Conservation (phyloP, 2,113 vertebrate species). For the Saccopteryx bilineata region DNA sequence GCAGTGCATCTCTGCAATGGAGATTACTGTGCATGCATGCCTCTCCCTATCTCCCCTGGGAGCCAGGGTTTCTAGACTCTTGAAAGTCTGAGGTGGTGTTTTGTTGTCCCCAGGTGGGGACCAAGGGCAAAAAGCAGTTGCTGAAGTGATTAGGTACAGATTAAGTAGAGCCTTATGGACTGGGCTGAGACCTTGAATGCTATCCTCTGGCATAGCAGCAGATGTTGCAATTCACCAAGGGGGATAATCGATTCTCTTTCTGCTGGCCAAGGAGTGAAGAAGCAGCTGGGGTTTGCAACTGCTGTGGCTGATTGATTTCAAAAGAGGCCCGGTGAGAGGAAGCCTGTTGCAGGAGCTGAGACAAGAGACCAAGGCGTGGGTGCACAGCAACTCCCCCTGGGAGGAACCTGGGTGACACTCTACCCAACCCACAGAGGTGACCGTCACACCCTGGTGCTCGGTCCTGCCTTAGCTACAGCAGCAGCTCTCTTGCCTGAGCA, state of each 20-base stretch:
- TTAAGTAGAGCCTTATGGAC: neutral
- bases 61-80: neutral
- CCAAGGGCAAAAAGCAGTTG: constrained; percentile 66
- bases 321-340: constrained; percentile 24
- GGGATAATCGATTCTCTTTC: constrained; percentile 71
- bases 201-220: neutral
- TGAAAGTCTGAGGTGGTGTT: neutral
- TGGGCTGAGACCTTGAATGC: constrained; percentile 23
- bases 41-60: neutral
- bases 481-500: neutral
- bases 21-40: neutral
- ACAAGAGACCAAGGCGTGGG: neutral
- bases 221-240: neutral
- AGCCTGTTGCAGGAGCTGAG: neutral
- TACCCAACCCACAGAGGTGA: neutral
- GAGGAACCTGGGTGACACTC: neutral
- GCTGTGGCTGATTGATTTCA: constrained; percentile 78
- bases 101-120: constrained; percentile 62
- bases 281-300: constrained; percentile 82
- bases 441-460: neutral
- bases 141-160: constrained; percentile 59
- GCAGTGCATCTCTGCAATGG: neutral
- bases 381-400: neutral
- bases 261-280: neutral
- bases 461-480: neutral